These are phyloP conservation scores for Chrysemys picta DNA, from an alignment of 2,113 vertebrate genomes.

Conservation along the genomic window DNA sequence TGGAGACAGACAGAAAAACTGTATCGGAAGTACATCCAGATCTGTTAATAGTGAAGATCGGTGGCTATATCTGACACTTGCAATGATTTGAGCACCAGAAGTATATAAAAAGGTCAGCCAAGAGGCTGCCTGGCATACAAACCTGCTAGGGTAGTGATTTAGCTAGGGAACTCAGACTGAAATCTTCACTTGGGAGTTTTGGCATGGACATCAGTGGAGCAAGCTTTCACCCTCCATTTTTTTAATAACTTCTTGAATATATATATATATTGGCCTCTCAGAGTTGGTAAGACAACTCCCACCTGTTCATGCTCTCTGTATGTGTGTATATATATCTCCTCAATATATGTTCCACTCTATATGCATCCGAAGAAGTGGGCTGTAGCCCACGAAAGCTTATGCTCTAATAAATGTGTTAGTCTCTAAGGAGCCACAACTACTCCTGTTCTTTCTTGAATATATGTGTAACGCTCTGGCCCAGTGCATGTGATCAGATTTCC, in stretches of 20 bases:
- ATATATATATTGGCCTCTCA: too few species aligned
- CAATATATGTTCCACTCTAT: too few species aligned
- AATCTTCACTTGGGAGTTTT: not conserved
- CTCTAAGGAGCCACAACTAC: too few species aligned
- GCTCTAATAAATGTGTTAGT: too few species aligned
- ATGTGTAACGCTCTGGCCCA: not conserved
- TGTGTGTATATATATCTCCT: too few species aligned
- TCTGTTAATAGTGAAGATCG: not conserved
- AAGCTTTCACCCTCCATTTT: not conserved
- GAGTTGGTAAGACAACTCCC: too few species aligned
- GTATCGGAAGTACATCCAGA: not conserved
- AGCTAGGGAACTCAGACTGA: not conserved
- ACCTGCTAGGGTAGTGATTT: not conserved
- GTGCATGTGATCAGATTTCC: not conserved
- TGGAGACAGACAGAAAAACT: not conserved
- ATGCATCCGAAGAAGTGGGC: too few species aligned
- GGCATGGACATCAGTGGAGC: not conserved
- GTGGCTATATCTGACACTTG: not conserved
- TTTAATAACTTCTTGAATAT: not conserved
- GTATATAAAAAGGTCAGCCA: not conserved
- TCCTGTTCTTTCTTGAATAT: not conserved
- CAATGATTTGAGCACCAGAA: not conserved
- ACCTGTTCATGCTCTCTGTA: too few species aligned
- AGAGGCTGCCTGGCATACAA: not conserved
- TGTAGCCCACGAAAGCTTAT: too few species aligned